Conservation (phyloP, 2,888 invertebrate species). For the Ellobium chinense region DNA sequence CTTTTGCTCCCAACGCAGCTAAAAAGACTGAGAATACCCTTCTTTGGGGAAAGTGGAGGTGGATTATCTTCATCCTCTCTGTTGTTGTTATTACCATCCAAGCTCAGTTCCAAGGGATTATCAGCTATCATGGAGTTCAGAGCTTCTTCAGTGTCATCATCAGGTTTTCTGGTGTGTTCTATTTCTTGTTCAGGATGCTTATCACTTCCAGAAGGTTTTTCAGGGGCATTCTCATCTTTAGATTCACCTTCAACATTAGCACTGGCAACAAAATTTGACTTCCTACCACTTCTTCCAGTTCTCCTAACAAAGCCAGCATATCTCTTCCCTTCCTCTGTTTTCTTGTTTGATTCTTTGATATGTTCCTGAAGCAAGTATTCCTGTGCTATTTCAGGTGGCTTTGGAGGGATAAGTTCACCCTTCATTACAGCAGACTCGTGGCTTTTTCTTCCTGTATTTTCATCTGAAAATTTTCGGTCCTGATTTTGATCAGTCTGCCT, state of each 20-base stretch:
- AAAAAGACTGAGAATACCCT: conserved; percentile 28
- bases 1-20: conserved; percentile 42
- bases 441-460: too few relatives aligned
- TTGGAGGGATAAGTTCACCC: too few relatives aligned
- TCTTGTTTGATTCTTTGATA: neutral
- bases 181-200: neutral
- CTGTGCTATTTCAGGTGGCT: too few relatives aligned
- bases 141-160: neutral
- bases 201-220: neutral
- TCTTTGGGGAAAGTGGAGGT: conserved; percentile 19
- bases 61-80: conserved; percentile 3
- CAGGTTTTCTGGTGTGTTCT: neutral
- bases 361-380: neutral
- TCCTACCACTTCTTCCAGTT: conserved; percentile 20
- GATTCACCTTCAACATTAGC: conserved; percentile 5
- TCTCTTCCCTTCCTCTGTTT: neutral
- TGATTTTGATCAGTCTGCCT: neutral
- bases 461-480: neutral
- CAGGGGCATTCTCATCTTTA: neutral
- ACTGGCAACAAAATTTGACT: neutral
- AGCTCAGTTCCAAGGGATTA: conserved; percentile 22
- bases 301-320: conserved; percentile 31
- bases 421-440: too few relatives aligned
- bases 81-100: conserved; percentile 1
- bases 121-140: conserved; percentile 9